Percentiles rank a stretch among this genome's conserved stretches.
Conservation (phyloP, 2,888 invertebrate genomes). For the Salpingus planirostris region DNA sequence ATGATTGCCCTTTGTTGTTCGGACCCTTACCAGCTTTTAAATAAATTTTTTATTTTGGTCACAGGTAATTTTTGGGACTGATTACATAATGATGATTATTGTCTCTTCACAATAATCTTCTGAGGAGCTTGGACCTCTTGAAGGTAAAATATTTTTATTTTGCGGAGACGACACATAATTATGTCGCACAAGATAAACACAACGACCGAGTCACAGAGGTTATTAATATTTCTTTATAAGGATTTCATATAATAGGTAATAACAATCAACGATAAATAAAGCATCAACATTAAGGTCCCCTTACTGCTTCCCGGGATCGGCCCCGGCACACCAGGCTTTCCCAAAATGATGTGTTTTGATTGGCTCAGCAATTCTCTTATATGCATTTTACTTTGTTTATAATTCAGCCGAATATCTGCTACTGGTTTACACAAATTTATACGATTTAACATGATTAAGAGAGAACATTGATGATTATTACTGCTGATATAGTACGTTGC, state of each 20-base stretch:
- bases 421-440: conserved; percentile 15
- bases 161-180: conserved; percentile 28
- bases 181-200: conserved; percentile 28
- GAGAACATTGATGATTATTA: conserved; percentile 22
- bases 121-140: conserved; percentile 27
- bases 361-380: conserved; percentile 46
- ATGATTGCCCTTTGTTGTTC: conserved; percentile 39
- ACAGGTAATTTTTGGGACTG: conserved; percentile 30
- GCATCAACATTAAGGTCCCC: conserved; percentile 34
- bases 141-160: conserved; percentile 25
- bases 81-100: conserved; percentile 42
- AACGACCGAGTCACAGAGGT: conserved; percentile 26
- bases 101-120: conserved; percentile 45
- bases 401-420: conserved; percentile 18
- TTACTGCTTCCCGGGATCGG: conserved; percentile 24
- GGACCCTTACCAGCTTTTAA: conserved; percentile 45
- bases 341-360: conserved; percentile 40
- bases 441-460: conserved; percentile 5
- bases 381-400: conserved; percentile 15
- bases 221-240: conserved; percentile 11
- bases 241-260: conserved; percentile 1
- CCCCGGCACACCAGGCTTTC: conserved; percentile 27
- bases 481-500: conserved; percentile 17
- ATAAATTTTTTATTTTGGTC: conserved; percentile 26
- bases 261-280: conserved; percentile 23